Conservation (phyloP, 2,113 vertebrate genomes). For the Protomyctophum bolini region DNA sequence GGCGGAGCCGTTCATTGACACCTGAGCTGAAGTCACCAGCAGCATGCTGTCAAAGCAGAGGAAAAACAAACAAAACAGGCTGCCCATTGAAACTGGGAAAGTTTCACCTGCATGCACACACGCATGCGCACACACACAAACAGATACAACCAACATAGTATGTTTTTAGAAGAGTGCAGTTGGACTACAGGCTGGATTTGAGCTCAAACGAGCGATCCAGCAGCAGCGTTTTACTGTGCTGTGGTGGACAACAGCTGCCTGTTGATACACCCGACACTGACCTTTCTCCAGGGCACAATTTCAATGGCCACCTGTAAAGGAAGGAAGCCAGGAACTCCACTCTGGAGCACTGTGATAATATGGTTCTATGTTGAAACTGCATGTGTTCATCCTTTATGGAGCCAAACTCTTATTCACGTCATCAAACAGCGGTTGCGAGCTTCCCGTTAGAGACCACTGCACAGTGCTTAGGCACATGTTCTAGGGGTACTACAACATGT, state of each 20-base stretch:
- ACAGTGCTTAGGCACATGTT: too few species aligned
- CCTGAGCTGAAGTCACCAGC: conserved; percentile 25
- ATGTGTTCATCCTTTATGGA: too few species aligned
- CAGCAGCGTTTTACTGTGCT: too few species aligned
- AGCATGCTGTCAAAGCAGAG: conserved; percentile 5
- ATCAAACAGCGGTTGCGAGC: too few species aligned
- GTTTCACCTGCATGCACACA: not conserved
- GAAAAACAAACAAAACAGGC: conserved; percentile 41
- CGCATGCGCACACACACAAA: not conserved
- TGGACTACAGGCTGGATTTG: conserved; percentile 11
- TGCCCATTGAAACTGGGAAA: conserved; percentile 11
- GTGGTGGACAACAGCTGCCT: too few species aligned
- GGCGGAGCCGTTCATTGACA: conserved; percentile 3
- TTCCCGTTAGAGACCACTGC: too few species aligned
- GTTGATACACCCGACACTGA: conserved; percentile 14
- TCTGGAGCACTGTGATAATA: conserved; percentile 28
- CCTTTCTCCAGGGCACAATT: conserved; percentile 45
- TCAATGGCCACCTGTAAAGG: not conserved
- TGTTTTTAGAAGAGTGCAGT: too few species aligned
- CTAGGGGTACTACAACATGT: too few species aligned
- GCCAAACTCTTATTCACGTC: too few species aligned
- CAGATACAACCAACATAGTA: too few species aligned
- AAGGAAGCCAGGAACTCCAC: conserved; percentile 46
- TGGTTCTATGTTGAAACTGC: too few species aligned
- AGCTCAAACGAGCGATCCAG: too few species aligned